Evolutionary conservation across 2,113 vertebrate species (phyloP), one percentile per base, ranked within the genome.

Genomic region (human (Homo sapiens)): DNA sequence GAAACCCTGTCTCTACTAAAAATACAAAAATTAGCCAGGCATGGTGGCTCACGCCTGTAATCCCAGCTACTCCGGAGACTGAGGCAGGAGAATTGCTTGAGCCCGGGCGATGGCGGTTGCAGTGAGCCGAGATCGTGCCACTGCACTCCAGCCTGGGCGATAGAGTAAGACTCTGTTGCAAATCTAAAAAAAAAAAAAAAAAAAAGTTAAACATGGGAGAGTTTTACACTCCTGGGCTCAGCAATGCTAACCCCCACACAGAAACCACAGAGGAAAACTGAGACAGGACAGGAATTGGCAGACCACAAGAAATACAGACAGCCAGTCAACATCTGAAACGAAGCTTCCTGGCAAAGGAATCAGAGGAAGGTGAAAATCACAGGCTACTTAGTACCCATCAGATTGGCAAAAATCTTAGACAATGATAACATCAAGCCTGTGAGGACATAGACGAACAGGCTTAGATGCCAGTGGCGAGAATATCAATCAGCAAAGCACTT

Each of bases 401-500:
- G 85, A 52, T 0, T 8, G 75, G 93, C 40, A 25, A 35, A 35
- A 22, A 0, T 18, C 43, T n/a, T 1, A 52, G 57, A n/a, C 57
- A 0, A 7, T 0, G 38, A 30, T 8, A n/a, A 3, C 30, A 25
- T 7, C 79, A 2, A 6, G 23, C 32, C 16, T 17, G 68, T 27
- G 79, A 17, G 66, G n/a, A 13, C 14, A 7, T 6, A 32, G 22
- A 35, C 1, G 11, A 59, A 38, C 10, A 6, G 4, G 16, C 43
- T 81, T 79, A 50, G 10, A 22, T 25, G 59, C 25, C 12, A 1
- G 38, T 0, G 72, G 18, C 23, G 1, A 43, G 76, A 3, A 12
- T 0, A 22, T 3, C 66, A 0, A 5, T 5, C 0, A 25, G 57
- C 0, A 13, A n/a, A 7, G 48, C 8, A 0, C 32, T 16, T 8